Evolutionary conservation across 2,113 vertebrate genomes (phyloP).

Genomic region (Glaucidium brasilianum): DNA sequence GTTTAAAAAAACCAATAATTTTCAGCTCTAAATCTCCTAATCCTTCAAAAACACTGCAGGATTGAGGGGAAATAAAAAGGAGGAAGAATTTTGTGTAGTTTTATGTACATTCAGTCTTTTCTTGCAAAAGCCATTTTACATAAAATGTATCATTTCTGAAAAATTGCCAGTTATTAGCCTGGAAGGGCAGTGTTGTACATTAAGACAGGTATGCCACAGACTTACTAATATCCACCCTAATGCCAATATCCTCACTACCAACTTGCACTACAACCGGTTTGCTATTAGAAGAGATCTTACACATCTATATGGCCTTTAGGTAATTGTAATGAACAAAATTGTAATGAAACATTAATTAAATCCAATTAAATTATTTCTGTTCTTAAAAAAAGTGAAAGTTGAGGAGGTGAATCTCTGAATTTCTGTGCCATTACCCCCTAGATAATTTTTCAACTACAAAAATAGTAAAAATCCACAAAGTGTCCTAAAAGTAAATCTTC

Average conservation of each 20-base stretch:
- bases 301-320: background rate
- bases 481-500: background rate
- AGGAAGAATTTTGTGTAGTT: background rate
- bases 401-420: background rate
- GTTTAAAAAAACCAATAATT: background rate
- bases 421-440: background rate
- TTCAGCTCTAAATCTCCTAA: background rate
- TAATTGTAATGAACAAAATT: background rate
- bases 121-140: background rate
- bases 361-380: accelerated
- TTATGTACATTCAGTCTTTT: background rate
- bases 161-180: background rate
- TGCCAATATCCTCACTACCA: background rate
- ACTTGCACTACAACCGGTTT: background rate
- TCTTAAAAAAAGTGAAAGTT: background rate
- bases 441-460: background rate
- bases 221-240: background rate
- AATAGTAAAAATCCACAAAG: background rate
- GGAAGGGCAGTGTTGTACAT: background rate
- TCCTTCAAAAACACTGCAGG: background rate
- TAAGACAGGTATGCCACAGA: background rate
- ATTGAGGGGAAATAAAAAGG: background rate
- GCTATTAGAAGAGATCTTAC: background rate
- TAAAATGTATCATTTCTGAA: background rate
- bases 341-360: background rate